Base-by-base conservation (phyloP, 1,140 invertebrate species). In the Drosophila jambulina region DNA sequence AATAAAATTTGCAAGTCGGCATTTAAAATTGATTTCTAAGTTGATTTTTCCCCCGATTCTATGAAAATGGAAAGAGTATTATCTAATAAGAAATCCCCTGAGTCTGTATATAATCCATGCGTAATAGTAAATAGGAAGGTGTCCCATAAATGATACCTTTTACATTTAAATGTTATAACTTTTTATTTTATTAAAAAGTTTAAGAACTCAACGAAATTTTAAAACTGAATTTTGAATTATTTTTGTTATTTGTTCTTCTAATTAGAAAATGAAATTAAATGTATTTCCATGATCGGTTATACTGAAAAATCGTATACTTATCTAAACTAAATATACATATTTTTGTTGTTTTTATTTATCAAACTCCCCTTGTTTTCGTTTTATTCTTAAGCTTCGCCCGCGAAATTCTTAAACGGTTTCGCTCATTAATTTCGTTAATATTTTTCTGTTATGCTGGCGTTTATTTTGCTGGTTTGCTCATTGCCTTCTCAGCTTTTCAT, bases 351-450 rank as follows among this genome's bases (percentile, higher is more conserved):
- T 19, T 19, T 32, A 27, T 32, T 48, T 19, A 12, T 19, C 2
- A 29, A 34, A 32, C 27, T 51, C n/a, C n/a, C 46, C 10, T 12
- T 15, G 5, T 13, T 19, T 34, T 8, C 2, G 15, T 9, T 54
- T 23, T 36, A 19, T 23, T 54, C 21, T 36, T 38, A 15, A 38
- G 21, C 21, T 56, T 56, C 53, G 53, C 53, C 53, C 34, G 53
- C 53, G 21, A 56, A 56, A 56, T 56, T 56, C 53, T 56, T 38
- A 56, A 56, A 40, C 34, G 34, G 62, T 51, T 68, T 70, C 63
- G 67, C 67, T 70, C 65, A 70, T 68, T 70, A 68, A 70, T 56
- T 68, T 56, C 25, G 62, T 71, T 71, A 71, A 58, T 71, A 71
- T 59, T 59, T 72, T 51, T 70, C 17, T 48, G 29, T 48, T 58